Evolutionary conservation across 2,113 vertebrate species (phyloP).

Genomic region (Fregetta grallaria): DNA sequence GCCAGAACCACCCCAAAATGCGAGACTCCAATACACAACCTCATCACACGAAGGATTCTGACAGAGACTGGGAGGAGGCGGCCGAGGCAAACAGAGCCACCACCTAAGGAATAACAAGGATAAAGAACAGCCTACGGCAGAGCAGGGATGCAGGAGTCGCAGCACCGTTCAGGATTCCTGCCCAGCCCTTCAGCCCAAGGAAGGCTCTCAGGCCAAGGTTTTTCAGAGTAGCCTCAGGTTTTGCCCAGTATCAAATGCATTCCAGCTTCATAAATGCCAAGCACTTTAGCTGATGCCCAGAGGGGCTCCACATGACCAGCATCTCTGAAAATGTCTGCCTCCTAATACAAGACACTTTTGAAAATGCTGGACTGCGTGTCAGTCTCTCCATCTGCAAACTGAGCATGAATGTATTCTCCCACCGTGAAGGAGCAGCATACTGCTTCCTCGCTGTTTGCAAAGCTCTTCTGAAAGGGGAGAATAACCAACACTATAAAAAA

Average conservation of each 20-base stretch:
- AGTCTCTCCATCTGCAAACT: not conserved
- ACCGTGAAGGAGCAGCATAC: not conserved
- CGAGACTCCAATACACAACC: not conserved
- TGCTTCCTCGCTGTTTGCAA: not conserved
- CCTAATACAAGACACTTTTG: not conserved
- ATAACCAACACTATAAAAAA: not conserved
- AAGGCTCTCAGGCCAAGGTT: not conserved
- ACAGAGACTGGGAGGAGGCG: not conserved
- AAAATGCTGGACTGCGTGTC: not conserved
- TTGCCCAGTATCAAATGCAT: not conserved
- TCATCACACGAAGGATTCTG: not conserved
- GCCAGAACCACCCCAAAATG: not conserved
- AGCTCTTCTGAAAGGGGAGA: not conserved
- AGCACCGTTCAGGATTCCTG: not conserved
- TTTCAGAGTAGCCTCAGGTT: not conserved
- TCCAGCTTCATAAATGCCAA: not conserved
- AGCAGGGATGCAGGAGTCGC: not conserved
- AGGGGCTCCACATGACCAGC: not conserved
- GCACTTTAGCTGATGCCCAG: not conserved
- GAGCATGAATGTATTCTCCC: not conserved
- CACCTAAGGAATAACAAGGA: accelerated
- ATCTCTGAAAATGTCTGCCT: not conserved
- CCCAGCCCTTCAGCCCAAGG: not conserved
- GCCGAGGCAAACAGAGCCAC: not conserved
- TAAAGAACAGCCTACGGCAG: not conserved